Base-by-base conservation (phyloP, 2,888 invertebrate species). In the Drosophila algonquin region DNA sequence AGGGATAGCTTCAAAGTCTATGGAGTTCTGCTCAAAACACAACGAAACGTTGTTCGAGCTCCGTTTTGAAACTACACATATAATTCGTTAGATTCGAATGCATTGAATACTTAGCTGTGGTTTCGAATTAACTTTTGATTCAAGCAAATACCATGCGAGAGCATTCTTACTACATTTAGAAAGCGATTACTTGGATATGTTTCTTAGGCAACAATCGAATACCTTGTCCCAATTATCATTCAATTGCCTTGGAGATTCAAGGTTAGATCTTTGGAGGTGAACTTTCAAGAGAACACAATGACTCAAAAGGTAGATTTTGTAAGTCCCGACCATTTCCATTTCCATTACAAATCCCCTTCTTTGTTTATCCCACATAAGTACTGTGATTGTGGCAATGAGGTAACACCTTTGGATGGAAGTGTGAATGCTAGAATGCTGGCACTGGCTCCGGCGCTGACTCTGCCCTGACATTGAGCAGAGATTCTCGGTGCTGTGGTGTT, bases 341-440 rank as follows among this genome's bases (percentile, higher is more conserved):
- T 35, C 63, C 65, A 35, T 35, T 21, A 65, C 56, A 67, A 67
- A 48, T 56, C 65, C 50, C 7, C 5, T 9, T 45, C 67, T 56
- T 67, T 67, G 67, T 67, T 45, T 14, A 35, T 21, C 18, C 57
- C 67, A 27, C 50, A 67, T 68, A 67, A 68, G 44, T 44, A 56
- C 56, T 8, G 10, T 50, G 69, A 67, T 67, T 67, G 67, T 67
- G 68, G 21, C 56, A 16, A 35, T 50, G 32, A 65, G 45, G 40
- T 40, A 45, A 65, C 67, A 67, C 50, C 69, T 67, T 67, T 46
- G 45, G n/a, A 6, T n/a, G 48, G 48, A 65, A 68, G 67, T 67
- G 67, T 27, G 57, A 32, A 40, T 40, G 40, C 7, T 40, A 40
- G 40, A 40, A 40, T 40, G 0, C 40, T 6, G 14, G 14, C 40